Percentiles rank a stretch among this genome's conserved stretches.
These are phyloP conservation scores for Erpornis zantholeuca DNA, from an alignment of 2,113 vertebrate species.

Conservation along the genomic window DNA sequence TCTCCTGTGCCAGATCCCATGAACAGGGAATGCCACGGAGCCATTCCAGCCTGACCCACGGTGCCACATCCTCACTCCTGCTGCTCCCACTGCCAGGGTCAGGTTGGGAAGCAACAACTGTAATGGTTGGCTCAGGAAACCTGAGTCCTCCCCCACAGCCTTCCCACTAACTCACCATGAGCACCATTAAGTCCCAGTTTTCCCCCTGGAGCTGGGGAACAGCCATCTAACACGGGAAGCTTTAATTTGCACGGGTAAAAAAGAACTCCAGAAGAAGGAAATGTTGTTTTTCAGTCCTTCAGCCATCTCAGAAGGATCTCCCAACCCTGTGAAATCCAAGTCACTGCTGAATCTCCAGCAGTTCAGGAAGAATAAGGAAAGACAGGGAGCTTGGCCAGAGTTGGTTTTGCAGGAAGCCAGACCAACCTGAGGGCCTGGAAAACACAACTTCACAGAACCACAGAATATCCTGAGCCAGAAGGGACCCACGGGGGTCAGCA, in stretches of 20 bases:
- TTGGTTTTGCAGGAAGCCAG: not conserved
- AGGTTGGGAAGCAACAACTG: not conserved
- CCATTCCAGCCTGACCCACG: not conserved
- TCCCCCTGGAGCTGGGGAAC: not conserved
- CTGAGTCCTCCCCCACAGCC: not conserved
- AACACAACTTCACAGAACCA: not conserved
- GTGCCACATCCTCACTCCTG: not conserved
- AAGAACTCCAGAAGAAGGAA: not conserved
- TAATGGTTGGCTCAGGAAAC: not conserved
- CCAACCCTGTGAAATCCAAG: not conserved
- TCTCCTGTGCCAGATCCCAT: not conserved
- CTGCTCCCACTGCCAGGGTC: not conserved
- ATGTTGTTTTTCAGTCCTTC: not conserved
- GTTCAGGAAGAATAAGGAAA: not conserved
- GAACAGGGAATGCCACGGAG: not conserved
- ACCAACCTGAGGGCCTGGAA: not conserved
- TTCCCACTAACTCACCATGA: not conserved
- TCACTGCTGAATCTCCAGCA: not conserved
- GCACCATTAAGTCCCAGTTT: accelerated
- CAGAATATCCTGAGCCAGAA: not conserved
- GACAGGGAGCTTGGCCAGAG: not conserved
- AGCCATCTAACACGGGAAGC: accelerated
- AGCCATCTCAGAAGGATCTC: not conserved
- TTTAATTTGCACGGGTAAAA: not conserved
- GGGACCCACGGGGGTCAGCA: not conserved